Conservation (phyloP, 35 echinoderm and acorn worm genomes). For the Acanthaster planci region DNA sequence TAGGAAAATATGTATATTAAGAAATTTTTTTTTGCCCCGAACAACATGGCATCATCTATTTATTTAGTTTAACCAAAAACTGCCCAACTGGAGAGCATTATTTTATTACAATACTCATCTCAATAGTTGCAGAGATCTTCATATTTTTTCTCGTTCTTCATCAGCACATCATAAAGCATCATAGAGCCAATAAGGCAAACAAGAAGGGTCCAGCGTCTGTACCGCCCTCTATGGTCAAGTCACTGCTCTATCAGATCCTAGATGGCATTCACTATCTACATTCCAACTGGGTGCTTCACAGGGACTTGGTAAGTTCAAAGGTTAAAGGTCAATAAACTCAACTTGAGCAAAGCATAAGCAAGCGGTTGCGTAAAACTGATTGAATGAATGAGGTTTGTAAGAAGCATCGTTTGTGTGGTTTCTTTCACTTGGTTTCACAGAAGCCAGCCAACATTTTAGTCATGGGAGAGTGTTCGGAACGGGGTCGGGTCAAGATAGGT, state of each 20-base stretch:
- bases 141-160: no score
- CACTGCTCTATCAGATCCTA: conserved; percentile 88
- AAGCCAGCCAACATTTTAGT: conserved; percentile 98
- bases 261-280: conserved; percentile 97
- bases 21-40: no score
- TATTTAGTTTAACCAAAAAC: no score
- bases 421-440: conserved; percentile 53
- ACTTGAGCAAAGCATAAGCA: no score
- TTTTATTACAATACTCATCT: no score
- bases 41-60: no score
- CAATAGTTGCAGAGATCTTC: no score
- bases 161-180: conserved; percentile 95
- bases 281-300: conserved; percentile 95
- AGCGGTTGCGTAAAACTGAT: neutral
- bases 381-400: no score
- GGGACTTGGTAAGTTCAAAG: conserved; percentile 79
- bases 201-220: conserved; percentile 89
- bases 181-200: conserved; percentile 80
- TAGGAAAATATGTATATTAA: no score
- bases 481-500: conserved; percentile 97
- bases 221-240: conserved; percentile 87
- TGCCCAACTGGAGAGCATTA: no score
- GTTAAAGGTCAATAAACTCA: neutral
- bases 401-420: no score
- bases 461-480: conserved; percentile 87